Conservation (phyloP, 2,797 vertebrate genomes). For the Syngnathus acus region DNA sequence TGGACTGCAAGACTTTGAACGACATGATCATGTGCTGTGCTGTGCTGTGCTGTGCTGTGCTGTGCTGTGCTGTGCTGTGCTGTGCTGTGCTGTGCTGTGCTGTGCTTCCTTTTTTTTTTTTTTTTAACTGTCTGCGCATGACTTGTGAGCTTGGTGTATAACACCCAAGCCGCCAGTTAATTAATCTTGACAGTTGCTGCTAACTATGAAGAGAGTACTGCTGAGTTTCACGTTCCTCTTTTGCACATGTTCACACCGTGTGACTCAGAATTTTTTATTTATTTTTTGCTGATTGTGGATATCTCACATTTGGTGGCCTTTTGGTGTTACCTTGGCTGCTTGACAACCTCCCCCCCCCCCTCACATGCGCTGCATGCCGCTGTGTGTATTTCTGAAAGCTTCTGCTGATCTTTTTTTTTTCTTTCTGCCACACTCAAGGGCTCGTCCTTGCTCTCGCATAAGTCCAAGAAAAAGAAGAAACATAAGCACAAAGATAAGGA, state of each 20-base stretch:
- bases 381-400: too few relatives aligned
- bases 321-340: neutral
- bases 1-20: neutral
- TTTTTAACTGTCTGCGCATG: neutral
- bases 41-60: too few relatives aligned
- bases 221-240: neutral
- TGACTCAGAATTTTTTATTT: neutral
- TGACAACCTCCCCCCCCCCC: too few relatives aligned
- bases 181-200: neutral
- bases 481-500: constrained; percentile 62
- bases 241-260: neutral
- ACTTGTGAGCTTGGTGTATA: neutral
- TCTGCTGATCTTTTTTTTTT: neutral
- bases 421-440: constrained; percentile 29
- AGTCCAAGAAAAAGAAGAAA: constrained; percentile 73
- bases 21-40: neutral
- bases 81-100: too few relatives aligned
- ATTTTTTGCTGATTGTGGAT: neutral
- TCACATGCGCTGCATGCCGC: too few relatives aligned
- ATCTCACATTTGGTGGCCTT: neutral
- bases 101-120: neutral
- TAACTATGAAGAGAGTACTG: neutral
- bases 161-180: neutral
- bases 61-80: too few relatives aligned
- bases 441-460: constrained; percentile 44